phyloP scores from a whole-genome alignment of 2,888 invertebrate genomes.

The Synergus gifuensis region DNA sequence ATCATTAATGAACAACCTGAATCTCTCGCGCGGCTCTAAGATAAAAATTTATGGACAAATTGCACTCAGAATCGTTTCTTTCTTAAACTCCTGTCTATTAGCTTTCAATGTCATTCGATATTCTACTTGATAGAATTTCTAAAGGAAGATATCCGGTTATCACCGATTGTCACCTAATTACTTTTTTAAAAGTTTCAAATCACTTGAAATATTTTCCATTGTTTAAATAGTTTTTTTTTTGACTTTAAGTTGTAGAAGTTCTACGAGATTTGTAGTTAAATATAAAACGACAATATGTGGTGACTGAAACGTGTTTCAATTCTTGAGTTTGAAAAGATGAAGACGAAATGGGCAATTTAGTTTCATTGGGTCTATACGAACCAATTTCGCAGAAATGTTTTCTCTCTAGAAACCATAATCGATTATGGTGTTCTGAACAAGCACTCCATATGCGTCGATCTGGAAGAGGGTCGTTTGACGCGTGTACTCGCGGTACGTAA shows the following conservation, averaged over 20 bases:
- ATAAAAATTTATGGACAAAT: slow-evolving; percentile 15
- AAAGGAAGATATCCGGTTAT: too few relatives aligned
- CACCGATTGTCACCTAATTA: too few relatives aligned
- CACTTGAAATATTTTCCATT: too few relatives aligned
- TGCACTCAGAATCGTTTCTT: not conserved
- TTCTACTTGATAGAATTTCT: too few relatives aligned
- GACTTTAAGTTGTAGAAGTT: not conserved
- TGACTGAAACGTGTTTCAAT: not conserved
- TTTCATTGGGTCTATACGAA: slow-evolving; percentile 3
- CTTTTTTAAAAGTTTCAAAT: too few relatives aligned
- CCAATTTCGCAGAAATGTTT: slow-evolving; percentile 18
- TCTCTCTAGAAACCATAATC: slow-evolving; percentile 1
- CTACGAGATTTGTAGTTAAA: too few relatives aligned
- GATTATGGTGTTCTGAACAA: slow-evolving; percentile 21
- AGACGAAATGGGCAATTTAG: slow-evolving; percentile 1
- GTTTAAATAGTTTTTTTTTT: not conserved
- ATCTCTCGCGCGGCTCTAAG: slow-evolving; percentile 20
- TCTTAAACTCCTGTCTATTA: not conserved
- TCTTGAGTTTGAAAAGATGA: not conserved
- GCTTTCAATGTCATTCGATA: too few relatives aligned
- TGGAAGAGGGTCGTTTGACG: slow-evolving; percentile 43
- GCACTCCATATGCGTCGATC: slow-evolving; percentile 30
- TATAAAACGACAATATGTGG: too few relatives aligned
- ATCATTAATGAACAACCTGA: slow-evolving; percentile 38
- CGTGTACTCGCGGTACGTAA: slow-evolving; percentile 49